A percentile compares a stretch with the other conserved stretches of the same genome.
phyloP scores from a whole-genome alignment of 2,888 invertebrate genomes.

The Caenorhabditis sp. region DNA sequence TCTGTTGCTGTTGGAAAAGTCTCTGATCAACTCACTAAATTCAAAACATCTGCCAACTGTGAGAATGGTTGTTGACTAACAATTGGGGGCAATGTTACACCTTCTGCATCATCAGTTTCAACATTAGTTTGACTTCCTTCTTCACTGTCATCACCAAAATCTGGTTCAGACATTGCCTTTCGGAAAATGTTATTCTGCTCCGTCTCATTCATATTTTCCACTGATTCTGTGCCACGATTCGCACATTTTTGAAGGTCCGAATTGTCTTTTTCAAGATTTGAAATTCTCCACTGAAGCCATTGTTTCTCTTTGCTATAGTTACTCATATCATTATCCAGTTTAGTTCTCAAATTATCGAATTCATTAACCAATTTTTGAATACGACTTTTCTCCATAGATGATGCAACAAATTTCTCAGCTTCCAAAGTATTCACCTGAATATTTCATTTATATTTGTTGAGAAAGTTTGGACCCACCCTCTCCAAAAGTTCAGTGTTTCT shows the following conservation, averaged over 20 bases:
- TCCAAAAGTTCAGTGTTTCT: conserved; percentile 30
- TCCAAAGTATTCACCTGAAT: conserved; percentile 36
- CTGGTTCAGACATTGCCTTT: conserved; percentile 42
- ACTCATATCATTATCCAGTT: conserved; percentile 56
- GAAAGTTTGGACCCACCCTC: conserved; percentile 5
- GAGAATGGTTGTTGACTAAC: conserved; percentile 39
- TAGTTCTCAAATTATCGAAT: conserved; percentile 62
- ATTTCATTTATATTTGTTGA: background rate
- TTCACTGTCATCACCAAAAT: conserved; percentile 37
- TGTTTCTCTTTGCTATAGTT: conserved; percentile 60
- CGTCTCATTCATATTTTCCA: background rate
- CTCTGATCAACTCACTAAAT: conserved; percentile 24
- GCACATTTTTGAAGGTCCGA: conserved; percentile 43
- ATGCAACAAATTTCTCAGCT: conserved; percentile 48
- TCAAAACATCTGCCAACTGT: conserved; percentile 48
- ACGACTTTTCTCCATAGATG: conserved; percentile 48
- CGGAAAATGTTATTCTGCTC: conserved; percentile 5
- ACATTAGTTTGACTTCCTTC: conserved; percentile 14
- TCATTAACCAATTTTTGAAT: conserved; percentile 61
- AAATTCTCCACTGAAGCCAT: conserved; percentile 57
- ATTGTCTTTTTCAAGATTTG: conserved; percentile 58
- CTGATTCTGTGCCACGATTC: conserved; percentile 23
- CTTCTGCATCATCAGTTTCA: conserved; percentile 3
- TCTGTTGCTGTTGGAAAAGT: too few relatives aligned
- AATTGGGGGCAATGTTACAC: conserved; percentile 17